Conservation (phyloP, 2,113 vertebrate genomes). For the Condylura cristata region DNA sequence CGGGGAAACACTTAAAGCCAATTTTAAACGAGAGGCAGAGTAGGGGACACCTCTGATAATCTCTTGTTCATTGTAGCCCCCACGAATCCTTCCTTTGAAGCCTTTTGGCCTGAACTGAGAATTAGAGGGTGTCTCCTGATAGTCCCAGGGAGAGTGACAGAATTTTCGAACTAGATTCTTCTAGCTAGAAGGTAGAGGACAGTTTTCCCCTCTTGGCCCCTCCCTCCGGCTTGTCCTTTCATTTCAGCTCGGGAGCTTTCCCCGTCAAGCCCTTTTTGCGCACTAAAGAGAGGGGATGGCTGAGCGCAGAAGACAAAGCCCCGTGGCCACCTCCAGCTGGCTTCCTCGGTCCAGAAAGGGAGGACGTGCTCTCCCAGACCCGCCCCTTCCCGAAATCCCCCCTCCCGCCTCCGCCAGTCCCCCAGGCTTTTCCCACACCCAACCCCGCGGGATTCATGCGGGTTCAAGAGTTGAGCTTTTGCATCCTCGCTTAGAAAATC, state of each 20-base stretch:
- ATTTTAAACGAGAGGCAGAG: background rate
- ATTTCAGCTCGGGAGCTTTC: background rate
- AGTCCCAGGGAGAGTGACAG: background rate
- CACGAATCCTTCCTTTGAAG: background rate
- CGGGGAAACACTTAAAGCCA: background rate
- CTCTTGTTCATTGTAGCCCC: background rate
- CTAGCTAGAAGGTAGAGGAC: background rate
- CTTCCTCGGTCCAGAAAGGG: background rate
- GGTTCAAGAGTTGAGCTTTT: background rate
- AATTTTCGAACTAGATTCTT: background rate
- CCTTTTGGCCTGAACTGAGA: background rate
- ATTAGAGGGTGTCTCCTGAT: background rate
- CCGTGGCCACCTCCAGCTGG: background rate
- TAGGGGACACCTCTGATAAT: background rate
- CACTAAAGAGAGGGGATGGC: no score
- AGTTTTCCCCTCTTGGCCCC: background rate
- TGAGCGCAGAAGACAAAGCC: fast-evolving
- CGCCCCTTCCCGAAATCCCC: background rate
- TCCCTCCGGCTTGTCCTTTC: background rate
- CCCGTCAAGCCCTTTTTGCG: no score
- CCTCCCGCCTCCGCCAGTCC: fast-evolving
- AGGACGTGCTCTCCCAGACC: background rate
- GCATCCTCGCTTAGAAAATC: background rate
- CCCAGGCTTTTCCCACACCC: background rate
- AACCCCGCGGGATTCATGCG: no score